Evolutionary conservation across 2,888 invertebrate genomes (phyloP).

Genomic region (Thymelicus lineola): DNA sequence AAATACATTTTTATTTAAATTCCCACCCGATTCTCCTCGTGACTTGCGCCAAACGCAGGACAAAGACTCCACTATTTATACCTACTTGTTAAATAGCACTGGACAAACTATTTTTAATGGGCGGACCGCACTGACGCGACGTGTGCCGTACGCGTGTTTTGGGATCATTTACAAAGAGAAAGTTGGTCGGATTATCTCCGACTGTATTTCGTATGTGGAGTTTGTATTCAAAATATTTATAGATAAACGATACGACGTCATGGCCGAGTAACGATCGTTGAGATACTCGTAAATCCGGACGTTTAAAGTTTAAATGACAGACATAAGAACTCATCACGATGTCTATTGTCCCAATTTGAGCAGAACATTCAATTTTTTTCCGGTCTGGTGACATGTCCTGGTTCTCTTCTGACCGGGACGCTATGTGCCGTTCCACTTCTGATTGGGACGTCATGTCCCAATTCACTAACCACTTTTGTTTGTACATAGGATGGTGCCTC

Average conservation of each 20-base stretch:
- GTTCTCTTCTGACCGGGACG: too few relatives aligned
- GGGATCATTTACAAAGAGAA: slow-evolving; percentile 1
- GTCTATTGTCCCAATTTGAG: too few relatives aligned
- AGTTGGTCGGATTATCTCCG: background rate
- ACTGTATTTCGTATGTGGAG: background rate
- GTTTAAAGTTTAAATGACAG: too few relatives aligned
- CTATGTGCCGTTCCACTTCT: too few relatives aligned
- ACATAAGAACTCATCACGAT: too few relatives aligned
- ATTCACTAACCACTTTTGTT: too few relatives aligned
- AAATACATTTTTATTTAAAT: background rate
- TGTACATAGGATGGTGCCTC: too few relatives aligned
- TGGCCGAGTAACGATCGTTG: background rate
- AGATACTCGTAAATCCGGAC: too few relatives aligned
- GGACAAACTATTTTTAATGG: slow-evolving; percentile 40
- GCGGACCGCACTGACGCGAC: slow-evolving; percentile 25
- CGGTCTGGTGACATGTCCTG: too few relatives aligned
- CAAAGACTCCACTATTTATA: slow-evolving; percentile 44
- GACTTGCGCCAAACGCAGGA: slow-evolving; percentile 8
- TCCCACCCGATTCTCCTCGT: background rate
- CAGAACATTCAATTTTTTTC: too few relatives aligned
- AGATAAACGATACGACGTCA: background rate
- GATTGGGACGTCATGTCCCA: too few relatives aligned
- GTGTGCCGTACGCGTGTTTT: slow-evolving; percentile 10
- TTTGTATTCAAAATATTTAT: slow-evolving; percentile 1
- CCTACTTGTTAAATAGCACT: slow-evolving; percentile 42